These are phyloP conservation scores for Drosophila paracracens DNA, from an alignment of 2,888 invertebrate genomes.

Conservation along the genomic window DNA sequence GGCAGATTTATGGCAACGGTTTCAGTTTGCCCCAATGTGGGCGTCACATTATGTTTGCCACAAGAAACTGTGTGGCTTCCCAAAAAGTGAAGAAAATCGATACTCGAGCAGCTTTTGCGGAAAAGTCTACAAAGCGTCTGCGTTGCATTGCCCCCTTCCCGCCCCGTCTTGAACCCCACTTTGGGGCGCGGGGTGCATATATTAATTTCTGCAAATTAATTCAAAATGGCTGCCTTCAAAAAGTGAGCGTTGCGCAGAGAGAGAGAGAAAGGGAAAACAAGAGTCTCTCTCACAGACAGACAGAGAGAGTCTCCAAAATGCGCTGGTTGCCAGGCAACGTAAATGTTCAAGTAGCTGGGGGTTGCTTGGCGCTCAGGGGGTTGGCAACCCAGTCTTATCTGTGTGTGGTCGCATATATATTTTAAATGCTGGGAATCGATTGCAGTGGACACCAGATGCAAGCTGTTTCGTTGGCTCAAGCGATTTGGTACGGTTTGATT, in stretches of 20 bases:
- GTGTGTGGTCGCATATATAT: conserved; percentile 6
- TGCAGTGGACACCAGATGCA: conserved; percentile 80
- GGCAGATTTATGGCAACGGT: conserved; percentile 64
- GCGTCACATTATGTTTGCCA: conserved; percentile 53
- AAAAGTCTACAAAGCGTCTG: conserved; percentile 72
- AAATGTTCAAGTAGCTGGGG: conserved; percentile 34
- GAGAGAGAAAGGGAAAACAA: conserved; percentile 24
- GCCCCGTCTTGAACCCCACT: not conserved
- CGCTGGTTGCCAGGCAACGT: conserved; percentile 56
- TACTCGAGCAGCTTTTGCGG: conserved; percentile 32
- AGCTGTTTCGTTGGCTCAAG: conserved; percentile 72
- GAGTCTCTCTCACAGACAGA: conserved; percentile 5
- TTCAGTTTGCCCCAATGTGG: conserved; percentile 51
- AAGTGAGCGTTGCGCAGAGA: conserved; percentile 45
- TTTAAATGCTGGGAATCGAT: conserved; percentile 66
- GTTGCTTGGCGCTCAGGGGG: conserved; percentile 47
- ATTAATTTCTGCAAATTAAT: conserved; percentile 61
- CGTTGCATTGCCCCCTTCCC: conserved; percentile 12
- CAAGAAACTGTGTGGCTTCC: conserved; percentile 34
- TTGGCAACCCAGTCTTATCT: conserved; percentile 18
- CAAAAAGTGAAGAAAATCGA: conserved; percentile 60
- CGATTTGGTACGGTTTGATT: conserved; percentile 55
- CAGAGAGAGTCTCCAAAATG: conserved; percentile 58
- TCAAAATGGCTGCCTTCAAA: conserved; percentile 74
- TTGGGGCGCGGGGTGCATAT: conserved; percentile 22